Evolutionary conservation across 2,797 vertebrate genomes (phyloP).

Genomic region (Setipinna tenuifilis): DNA sequence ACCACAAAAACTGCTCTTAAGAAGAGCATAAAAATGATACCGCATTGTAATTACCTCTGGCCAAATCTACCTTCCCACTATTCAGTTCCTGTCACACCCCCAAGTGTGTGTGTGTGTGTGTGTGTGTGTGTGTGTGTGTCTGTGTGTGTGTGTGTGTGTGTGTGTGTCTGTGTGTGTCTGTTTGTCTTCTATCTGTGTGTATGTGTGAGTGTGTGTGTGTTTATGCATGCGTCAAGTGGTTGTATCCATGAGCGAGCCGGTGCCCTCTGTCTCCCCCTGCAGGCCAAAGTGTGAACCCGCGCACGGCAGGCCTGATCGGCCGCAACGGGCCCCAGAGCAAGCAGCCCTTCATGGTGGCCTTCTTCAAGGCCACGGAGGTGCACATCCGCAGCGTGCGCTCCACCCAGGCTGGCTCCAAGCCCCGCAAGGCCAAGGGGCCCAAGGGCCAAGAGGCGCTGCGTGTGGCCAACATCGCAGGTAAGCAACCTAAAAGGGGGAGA

Average conservation of each 20-base stretch:
- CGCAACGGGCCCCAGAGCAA: constrained; percentile 94
- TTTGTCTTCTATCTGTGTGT: not conserved
- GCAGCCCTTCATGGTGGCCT: constrained; percentile 98
- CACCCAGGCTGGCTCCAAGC: constrained; percentile 75
- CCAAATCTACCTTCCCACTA: not conserved
- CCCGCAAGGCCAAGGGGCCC: constrained; percentile 88
- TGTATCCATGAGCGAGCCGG: not conserved
- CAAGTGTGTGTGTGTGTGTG: no score
- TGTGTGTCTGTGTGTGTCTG: no score
- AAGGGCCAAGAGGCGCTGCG: constrained; percentile 92
- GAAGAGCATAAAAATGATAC: not conserved
- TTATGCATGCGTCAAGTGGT: not conserved
- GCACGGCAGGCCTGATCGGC: constrained; percentile 89
- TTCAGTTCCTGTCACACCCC: not conserved
- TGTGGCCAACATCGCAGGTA: constrained; percentile 92
- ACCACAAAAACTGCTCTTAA: not conserved
- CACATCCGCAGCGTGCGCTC: constrained; percentile 94
- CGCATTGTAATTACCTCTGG: not conserved
- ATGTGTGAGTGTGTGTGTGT: not conserved
- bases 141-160: no score
- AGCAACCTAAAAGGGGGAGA: not conserved
- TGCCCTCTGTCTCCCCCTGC: constrained; percentile 63
- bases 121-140: no score
- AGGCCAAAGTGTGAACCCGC: constrained; percentile 95
- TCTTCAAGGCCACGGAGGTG: constrained; percentile 97